Conservation (phyloP, 2,113 vertebrate genomes). For the Crotalus helleri region DNA sequence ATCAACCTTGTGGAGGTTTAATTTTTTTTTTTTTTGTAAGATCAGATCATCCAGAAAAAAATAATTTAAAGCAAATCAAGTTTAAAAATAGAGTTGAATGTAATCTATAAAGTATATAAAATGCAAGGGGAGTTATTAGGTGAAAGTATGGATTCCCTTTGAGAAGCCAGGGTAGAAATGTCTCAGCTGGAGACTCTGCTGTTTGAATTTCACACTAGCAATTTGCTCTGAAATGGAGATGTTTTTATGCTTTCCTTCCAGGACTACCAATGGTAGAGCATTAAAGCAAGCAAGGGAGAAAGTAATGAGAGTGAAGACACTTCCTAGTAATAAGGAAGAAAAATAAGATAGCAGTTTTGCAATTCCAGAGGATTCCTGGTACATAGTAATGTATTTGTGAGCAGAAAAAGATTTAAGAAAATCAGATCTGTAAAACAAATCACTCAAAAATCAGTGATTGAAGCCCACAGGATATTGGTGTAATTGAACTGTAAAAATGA, state of each 20-base stretch:
- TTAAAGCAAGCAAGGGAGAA: not conserved
- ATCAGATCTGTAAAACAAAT: not conserved
- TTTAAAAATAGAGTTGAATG: not conserved
- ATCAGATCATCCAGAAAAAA: not conserved
- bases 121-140: not conserved
- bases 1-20: not conserved
- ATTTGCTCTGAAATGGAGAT: not conserved
- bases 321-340: not conserved
- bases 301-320: not conserved
- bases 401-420: not conserved
- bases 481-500: not conserved
- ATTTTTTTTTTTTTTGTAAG: not conserved
- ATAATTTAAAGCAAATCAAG: not conserved
- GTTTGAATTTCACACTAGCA: not conserved
- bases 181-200: not conserved
- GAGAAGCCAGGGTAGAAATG: not conserved
- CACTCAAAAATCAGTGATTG: not conserved
- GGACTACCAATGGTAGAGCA: not conserved
- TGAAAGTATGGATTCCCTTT: not conserved
- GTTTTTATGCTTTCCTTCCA: not conserved
- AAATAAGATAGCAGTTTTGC: not conserved
- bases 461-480: not conserved
- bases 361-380: not conserved
- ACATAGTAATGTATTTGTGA: not conserved
- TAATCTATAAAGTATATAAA: not conserved